phyloP scores from a whole-genome alignment of 2,888 invertebrate species.

The Lasioglossum morio region DNA sequence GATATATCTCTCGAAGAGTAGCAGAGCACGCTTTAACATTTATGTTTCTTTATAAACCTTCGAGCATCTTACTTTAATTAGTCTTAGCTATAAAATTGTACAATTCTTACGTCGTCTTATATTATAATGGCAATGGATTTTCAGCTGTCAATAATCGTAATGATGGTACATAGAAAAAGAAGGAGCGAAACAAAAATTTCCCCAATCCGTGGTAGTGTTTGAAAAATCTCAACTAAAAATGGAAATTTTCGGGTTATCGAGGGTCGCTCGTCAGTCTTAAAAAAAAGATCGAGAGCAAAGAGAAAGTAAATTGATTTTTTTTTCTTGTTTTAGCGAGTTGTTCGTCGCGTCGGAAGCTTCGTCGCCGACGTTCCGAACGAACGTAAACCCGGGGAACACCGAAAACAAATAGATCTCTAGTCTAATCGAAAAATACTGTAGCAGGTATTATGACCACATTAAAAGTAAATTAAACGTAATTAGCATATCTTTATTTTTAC shows the following conservation, averaged over 20 bases:
- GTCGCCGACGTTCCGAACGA: constrained; percentile 10
- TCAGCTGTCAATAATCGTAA: constrained; percentile 14
- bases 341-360: neutral
- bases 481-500: constrained; percentile 78
- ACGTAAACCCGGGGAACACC: constrained; percentile 61
- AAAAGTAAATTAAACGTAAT: constrained; percentile 77
- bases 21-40: neutral
- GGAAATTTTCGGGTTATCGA: neutral
- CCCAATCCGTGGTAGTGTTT: neutral
- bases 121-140: constrained; percentile 26
- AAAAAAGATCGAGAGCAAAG: constrained; percentile 19
- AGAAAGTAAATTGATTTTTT: constrained; percentile 8
- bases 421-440: constrained; percentile 84
- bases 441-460: constrained; percentile 83
- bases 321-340: neutral
- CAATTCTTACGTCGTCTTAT: constrained; percentile 7
- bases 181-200: neutral
- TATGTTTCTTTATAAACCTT: neutral
- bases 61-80: neutral
- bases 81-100: constrained; percentile 1
- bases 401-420: constrained; percentile 75
- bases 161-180: neutral
- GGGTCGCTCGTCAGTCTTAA: constrained; percentile 19
- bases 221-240: neutral
- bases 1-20: neutral